Evolutionary conservation across 2,113 vertebrate genomes (phyloP).

Genomic region (Pogonocichla stellata): DNA sequence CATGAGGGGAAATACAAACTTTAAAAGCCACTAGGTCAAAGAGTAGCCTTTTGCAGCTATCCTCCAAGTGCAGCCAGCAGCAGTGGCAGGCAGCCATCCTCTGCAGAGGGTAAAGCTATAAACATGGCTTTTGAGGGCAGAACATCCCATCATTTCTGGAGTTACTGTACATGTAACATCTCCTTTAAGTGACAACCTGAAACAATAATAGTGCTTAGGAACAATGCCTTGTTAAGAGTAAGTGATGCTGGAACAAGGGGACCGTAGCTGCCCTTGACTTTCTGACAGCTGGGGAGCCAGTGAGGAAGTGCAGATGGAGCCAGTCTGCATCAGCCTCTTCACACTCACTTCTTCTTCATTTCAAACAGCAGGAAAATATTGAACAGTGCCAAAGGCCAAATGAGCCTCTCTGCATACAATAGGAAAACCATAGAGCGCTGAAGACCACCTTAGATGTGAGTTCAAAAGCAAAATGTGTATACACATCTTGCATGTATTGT

Average conservation of each 20-base stretch:
- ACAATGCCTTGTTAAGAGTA: slow-evolving; percentile 51
- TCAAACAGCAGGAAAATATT: slow-evolving; percentile 44
- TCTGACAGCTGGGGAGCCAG: not conserved
- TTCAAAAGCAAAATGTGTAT: not conserved
- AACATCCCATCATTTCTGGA: not conserved
- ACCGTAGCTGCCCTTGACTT: slow-evolving; percentile 39
- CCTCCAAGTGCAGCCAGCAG: not conserved
- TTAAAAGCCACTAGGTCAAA: not conserved
- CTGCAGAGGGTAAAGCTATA: not conserved
- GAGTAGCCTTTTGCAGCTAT: not conserved
- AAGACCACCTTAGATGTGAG: slow-evolving; percentile 2
- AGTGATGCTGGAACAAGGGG: slow-evolving; percentile 6
- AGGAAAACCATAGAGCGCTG: slow-evolving; percentile 1
- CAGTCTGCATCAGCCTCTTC: not conserved
- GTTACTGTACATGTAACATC: not conserved
- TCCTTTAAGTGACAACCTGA: slow-evolving; percentile 45
- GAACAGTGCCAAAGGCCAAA: slow-evolving; percentile 28
- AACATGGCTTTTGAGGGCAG: not conserved
- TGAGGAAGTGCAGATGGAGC: slow-evolving; percentile 57
- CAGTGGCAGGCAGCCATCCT: not conserved
- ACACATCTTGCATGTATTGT: not conserved
- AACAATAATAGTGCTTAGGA: slow-evolving; percentile 24
- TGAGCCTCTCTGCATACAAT: slow-evolving; percentile 13
- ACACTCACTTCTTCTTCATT: not conserved
- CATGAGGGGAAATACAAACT: not conserved